A percentile compares a stretch with the other conserved stretches of the same genome.
phyloP scores from a whole-genome alignment of 1,140 invertebrate species.

The Holcopasites calliopsidis region DNA sequence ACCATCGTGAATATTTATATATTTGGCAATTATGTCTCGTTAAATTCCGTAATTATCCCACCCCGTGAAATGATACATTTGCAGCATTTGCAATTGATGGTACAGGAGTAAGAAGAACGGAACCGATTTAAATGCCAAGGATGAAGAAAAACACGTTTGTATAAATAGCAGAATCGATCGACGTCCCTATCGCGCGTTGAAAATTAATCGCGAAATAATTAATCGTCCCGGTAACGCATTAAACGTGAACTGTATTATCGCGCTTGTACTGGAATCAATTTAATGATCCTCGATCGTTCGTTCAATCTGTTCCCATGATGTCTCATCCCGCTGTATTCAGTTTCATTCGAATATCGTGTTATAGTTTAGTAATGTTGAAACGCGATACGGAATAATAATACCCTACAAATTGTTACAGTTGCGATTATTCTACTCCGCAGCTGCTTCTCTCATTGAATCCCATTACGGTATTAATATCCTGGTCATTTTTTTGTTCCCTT shows the following conservation, averaged over 20 bases:
- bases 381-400: not conserved
- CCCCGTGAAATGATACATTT: too few species aligned
- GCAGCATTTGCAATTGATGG: not conserved
- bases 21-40: too few species aligned
- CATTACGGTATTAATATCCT: not conserved
- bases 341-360: not conserved
- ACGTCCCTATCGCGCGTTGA: not conserved
- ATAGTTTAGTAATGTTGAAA: not conserved
- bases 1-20: too few species aligned
- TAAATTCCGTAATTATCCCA: not conserved
- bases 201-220: constrained; percentile 12
- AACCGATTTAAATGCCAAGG: constrained; percentile 6
- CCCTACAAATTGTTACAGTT: too few species aligned
- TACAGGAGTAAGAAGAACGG: not conserved
- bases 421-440: not conserved
- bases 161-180: not conserved
- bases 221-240: not conserved
- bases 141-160: not conserved
- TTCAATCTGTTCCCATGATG: not conserved
- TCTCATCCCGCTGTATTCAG: not conserved
- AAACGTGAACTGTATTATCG: not conserved
- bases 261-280: not conserved
- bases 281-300: not conserved
- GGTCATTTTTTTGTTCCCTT: too few species aligned
- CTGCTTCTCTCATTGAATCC: not conserved